phyloP scores from a whole-genome alignment of 2,797 vertebrate species.

The Anguilla obscura region DNA sequence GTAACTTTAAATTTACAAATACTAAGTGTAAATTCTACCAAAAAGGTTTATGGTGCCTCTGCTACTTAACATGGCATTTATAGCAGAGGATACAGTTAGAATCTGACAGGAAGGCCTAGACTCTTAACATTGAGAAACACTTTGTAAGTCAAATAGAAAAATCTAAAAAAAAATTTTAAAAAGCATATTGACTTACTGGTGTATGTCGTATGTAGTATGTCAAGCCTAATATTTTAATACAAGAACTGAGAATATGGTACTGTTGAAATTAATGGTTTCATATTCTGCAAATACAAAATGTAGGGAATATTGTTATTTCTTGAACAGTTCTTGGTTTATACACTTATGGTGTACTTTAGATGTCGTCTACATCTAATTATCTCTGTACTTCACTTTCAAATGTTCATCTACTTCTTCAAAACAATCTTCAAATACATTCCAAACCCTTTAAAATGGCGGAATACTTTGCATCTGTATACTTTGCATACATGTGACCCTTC shows the following conservation, averaged over 20 bases:
- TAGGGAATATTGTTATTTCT: too few species aligned
- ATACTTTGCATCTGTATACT: not conserved
- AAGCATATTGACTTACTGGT: not conserved
- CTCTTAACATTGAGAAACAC: not conserved
- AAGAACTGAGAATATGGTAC: too few species aligned
- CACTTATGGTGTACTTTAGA: too few species aligned
- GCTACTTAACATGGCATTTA: too few species aligned
- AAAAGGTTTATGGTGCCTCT: too few species aligned
- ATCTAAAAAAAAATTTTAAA: not conserved
- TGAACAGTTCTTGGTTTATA: too few species aligned
- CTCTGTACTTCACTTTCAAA: not conserved
- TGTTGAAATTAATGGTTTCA: too few species aligned
- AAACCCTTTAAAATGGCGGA: not conserved
- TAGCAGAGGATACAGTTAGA: not conserved
- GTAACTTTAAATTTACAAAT: too few species aligned
- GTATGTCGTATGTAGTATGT: too few species aligned
- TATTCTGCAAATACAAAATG: too few species aligned
- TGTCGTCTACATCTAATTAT: not conserved
- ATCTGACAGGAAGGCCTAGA: not conserved
- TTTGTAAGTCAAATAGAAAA: not conserved
- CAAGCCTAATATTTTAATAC: too few species aligned
- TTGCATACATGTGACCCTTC: not conserved
- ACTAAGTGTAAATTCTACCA: too few species aligned
- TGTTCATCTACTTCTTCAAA: not conserved
- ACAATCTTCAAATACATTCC: not conserved